Percentiles rank a stretch among this genome's conserved stretches.
Conservation (phyloP, 2,113 vertebrate genomes). For the Polyodon spathula region DNA sequence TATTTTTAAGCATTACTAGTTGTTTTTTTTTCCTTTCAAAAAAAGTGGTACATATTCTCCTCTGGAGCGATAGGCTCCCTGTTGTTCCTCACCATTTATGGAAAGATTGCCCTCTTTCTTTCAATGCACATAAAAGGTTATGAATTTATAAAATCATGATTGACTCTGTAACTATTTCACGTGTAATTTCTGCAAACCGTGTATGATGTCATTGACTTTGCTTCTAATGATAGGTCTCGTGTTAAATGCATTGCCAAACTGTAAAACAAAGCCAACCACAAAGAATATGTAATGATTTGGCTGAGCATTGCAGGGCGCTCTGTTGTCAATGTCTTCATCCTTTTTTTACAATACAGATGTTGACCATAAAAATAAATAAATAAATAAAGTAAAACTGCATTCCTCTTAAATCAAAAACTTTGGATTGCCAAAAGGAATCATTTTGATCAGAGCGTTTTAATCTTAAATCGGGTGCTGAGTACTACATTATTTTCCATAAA, state of each 20-base stretch:
- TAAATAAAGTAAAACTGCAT: no score
- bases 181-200: constrained; percentile 13
- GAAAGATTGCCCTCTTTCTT: constrained; percentile 19
- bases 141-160: constrained; percentile 27
- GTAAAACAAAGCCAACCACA: constrained; percentile 28
- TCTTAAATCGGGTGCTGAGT: no score
- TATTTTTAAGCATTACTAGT: no score
- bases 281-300: constrained; percentile 7
- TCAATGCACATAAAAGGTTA: constrained; percentile 20
- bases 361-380: constrained; percentile 1
- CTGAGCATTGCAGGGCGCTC: background rate
- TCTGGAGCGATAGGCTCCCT: background rate
- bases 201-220: constrained; percentile 35
- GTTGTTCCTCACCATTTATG: constrained; percentile 3
- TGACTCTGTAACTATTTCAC: constrained; percentile 29
- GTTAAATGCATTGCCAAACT: constrained; percentile 25
- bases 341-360: constrained; percentile 33
- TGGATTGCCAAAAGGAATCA: no score
- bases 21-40: no score
- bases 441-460: no score
- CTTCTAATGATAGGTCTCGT: constrained; percentile 18
- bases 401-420: no score
- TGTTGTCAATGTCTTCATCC: constrained; percentile 40
- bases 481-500: no score
- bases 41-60: background rate